A percentile compares a stretch with the other conserved stretches of the same genome.
Conservation (phyloP, 2,113 vertebrate species). For the Melospiza melodia region DNA sequence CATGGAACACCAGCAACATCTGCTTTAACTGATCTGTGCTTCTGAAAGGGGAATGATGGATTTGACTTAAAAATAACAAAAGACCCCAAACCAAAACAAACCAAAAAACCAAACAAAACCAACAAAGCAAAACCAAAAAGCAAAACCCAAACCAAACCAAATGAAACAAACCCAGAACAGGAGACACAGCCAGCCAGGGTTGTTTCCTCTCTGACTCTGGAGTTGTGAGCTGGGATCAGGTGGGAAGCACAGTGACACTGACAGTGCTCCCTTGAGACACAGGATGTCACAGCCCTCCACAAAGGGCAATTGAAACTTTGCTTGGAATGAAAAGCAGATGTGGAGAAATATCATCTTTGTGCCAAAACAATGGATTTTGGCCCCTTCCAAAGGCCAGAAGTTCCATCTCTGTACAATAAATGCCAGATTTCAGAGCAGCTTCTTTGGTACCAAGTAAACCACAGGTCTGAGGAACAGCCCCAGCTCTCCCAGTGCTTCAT, state of each 20-base stretch:
- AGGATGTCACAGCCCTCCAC: background rate
- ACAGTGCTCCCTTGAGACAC: background rate
- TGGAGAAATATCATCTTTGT: background rate
- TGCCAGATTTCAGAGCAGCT: background rate
- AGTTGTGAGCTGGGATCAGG: background rate
- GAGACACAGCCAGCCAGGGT: background rate
- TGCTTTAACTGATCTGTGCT: background rate
- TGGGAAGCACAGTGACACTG: background rate
- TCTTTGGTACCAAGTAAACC: background rate
- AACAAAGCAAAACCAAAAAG: background rate
- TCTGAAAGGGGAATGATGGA: background rate
- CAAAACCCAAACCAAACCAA: background rate
- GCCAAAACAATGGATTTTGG: background rate
- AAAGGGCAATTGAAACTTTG: background rate
- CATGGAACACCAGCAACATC: background rate
- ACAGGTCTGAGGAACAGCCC: background rate
- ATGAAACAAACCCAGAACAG: fast-evolving
- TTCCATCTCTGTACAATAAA: background rate
- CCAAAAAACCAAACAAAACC: no score
- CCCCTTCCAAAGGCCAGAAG: background rate
- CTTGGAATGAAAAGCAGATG: background rate
- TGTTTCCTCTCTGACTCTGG: background rate
- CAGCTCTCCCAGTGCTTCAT: background rate
- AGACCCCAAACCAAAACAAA: background rate
- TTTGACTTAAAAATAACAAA: background rate